Evolutionary conservation across 2,888 invertebrate genomes (phyloP), one percentile per base, ranked within the genome.

Genomic region (Eupithecia centaureata): DNA sequence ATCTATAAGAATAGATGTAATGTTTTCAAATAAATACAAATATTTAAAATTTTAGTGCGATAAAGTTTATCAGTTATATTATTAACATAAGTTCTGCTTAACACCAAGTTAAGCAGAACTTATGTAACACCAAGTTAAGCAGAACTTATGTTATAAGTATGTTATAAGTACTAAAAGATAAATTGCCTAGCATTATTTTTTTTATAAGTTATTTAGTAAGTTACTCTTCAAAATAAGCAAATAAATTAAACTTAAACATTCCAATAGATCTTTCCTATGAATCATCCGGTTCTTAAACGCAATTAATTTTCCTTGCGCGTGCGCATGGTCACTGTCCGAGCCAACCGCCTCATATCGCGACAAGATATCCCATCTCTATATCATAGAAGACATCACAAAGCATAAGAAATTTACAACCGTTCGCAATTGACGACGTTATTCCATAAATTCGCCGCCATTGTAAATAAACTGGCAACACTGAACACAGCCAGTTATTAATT

Each of bases 381-480:
- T 70, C 72, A 73, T 64, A 68, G 64, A 51, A 62, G 57, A 71
- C 68, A 76, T 77, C 75, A 78, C 75, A 75, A 69, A 77, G 78
- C 77, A 81, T 78, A 80, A 77, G 76, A 77, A 78, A 78, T 76
- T 76, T 67, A 61, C 73, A 63, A 47, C 65, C 61, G 74, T 76
- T 76, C 68, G 70, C 76, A 64, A 77, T 67, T 77, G 68, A 73
- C 64, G 65, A 78, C 74, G 78, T 83, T 75, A 79, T 76, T 77
- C 76, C 60, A 68, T 65, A 65, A 76, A 79, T 78, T 77, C 79
- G 81, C 65, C 74, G 73, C 67, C 75, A 72, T 75, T 79, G 82
- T 82, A 77, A 80, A 76, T 78, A 76, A 73, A 76, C 73, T 76
- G 57, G 60, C 63, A 63, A 57, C 63, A 35, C 15, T 33, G 52